Conservation (phyloP, 2,113 vertebrate species). For the Pavo muticus region DNA sequence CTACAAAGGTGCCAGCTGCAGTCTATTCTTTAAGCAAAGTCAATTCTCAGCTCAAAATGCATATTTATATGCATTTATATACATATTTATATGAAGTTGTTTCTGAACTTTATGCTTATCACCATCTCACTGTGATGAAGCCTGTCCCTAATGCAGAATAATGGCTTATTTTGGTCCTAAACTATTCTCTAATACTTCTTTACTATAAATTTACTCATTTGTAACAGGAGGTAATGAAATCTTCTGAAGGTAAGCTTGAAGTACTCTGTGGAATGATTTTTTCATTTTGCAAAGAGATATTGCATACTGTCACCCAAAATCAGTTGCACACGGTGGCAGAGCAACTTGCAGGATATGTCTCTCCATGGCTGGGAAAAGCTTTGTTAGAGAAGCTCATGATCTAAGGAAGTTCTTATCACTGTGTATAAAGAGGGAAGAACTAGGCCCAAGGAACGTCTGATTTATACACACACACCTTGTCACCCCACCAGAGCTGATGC, state of each 20-base stretch:
- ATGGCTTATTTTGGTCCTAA: not conserved
- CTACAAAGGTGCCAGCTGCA: not conserved
- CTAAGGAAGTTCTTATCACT: not conserved
- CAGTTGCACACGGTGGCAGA: not conserved
- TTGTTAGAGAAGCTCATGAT: not conserved
- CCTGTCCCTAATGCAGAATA: not conserved
- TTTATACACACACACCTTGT: not conserved
- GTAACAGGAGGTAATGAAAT: not conserved
- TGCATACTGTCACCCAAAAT: not conserved
- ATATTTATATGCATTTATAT: not conserved
- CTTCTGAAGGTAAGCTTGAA: not conserved
- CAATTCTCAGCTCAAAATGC: not conserved
- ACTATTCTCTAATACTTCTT: not conserved
- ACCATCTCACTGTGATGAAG: not conserved
- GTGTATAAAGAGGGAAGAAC: not conserved
- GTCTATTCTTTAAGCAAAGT: not conserved
- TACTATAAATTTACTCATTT: too few species aligned
- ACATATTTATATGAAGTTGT: not conserved
- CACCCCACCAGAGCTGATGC: not conserved
- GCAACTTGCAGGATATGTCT: not conserved
- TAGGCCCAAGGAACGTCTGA: not conserved
- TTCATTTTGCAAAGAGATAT: not conserved
- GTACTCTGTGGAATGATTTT: not conserved
- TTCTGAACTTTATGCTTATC: not conserved
- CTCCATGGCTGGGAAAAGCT: not conserved